Evolutionary conservation across 2,888 invertebrate genomes (phyloP), one percentile per base, ranked within the genome.

Genomic region (Stictocephala bisonia): DNA sequence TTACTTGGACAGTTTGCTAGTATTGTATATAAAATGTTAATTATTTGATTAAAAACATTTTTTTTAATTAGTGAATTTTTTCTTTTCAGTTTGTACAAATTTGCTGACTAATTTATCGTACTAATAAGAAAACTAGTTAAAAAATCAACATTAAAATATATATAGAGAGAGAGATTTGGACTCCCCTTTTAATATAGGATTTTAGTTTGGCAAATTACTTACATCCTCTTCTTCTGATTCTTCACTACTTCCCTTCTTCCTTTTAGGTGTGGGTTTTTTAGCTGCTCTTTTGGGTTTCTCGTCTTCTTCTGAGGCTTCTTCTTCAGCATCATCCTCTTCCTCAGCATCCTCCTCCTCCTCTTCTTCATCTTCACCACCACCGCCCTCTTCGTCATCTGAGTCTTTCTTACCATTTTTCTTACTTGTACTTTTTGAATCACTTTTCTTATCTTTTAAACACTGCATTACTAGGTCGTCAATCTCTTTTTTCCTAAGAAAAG

Each of bases 381-480:
- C 85, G 18, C 81, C 82, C 26, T 80, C 82, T 18, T 84, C 84
- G 67, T 80, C 85, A 74, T 86, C 85, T 58, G 85, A 84, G 74
- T 82, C 78, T 29, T 82, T 82, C 74, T 84, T 85, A 9, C 77
- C 78, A 48, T 85, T 85, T 51, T 85, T 86, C 58, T 85, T 85
- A 15, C 76, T 78, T 48, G 81, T 79, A 29, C 75, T 78, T 22
- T 82, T 81, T 58, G 88, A 82, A 80, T 93, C 83, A 94, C 90
- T 82, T 93, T 91, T 84, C 93, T 91, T 84, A 93, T 95, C 80
- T 94, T 92, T 58, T 84, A 80, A 79, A 77, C 71, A 72, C 35
- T 93, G 92, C 92, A 95, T 93, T 6, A 96, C 93, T 75, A 96
- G 85, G 79, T 91, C 89, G 82, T 96, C 95, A n/a, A 97, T 93